Conservation (phyloP, 2,113 vertebrate genomes). For the Callocephalon fimbriatum region DNA sequence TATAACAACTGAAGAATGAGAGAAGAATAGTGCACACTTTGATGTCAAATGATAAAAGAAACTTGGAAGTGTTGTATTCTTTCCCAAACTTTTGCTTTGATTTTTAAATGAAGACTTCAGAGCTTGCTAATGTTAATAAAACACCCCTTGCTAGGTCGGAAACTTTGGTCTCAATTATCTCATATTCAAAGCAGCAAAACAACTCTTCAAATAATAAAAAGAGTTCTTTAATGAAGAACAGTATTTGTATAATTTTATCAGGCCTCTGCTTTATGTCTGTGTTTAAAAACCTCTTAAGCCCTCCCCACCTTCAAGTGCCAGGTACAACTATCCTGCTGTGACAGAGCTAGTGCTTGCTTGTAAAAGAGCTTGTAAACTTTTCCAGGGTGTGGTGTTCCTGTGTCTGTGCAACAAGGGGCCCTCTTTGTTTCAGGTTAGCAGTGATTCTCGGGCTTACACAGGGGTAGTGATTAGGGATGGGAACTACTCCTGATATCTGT, state of each 20-base stretch:
- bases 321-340: neutral
- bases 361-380: neutral
- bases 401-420: neutral
- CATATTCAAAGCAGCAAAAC: neutral
- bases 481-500: neutral
- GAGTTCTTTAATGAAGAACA: neutral
- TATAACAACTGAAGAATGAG: neutral
- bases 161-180: neutral
- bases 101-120: neutral
- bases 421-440: neutral
- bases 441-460: neutral
- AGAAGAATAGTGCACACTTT: neutral
- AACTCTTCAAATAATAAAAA: neutral
- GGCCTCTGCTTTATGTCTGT: neutral
- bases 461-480: neutral
- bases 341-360: neutral
- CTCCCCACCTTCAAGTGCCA: neutral
- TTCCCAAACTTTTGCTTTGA: neutral
- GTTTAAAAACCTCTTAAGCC: neutral
- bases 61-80: neutral
- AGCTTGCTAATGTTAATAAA: neutral
- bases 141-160: neutral
- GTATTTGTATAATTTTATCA: neutral
- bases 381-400: neutral
- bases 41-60: neutral